These are phyloP conservation scores for Sarcophaga variegata DNA, from an alignment of 2,888 invertebrate species.

Conservation along the genomic window DNA sequence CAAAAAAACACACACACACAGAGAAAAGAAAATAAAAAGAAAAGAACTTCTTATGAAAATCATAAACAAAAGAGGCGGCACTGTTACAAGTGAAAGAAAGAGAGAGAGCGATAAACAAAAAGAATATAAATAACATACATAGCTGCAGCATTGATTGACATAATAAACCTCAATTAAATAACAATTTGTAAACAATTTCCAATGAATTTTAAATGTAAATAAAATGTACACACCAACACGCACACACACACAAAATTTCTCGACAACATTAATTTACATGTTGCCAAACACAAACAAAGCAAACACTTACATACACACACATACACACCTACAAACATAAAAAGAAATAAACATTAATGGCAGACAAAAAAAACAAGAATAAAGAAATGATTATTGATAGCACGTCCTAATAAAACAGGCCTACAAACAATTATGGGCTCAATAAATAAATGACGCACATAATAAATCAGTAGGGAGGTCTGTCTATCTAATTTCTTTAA, in stretches of 20 bases:
- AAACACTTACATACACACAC: not conserved
- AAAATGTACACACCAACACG: slow-evolving; percentile 5
- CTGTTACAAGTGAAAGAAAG: not conserved
- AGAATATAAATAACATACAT: not conserved
- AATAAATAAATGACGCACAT: slow-evolving; percentile 51
- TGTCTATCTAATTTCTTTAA: not conserved
- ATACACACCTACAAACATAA: too few species aligned
- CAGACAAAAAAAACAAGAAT: not conserved
- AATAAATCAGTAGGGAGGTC: slow-evolving; percentile 45
- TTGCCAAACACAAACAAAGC: not conserved
- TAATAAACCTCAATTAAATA: slow-evolving; percentile 72
- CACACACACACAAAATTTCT: not conserved
- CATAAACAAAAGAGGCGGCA: slow-evolving; percentile 19
- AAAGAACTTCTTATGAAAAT: slow-evolving; percentile 3
- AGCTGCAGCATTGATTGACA: slow-evolving; percentile 69
- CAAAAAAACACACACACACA: not conserved
- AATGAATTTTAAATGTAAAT: slow-evolving; percentile 62
- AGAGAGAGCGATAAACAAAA: not conserved
- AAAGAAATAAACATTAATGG: not conserved
- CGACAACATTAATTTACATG: not conserved
- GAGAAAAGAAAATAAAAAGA: not conserved
- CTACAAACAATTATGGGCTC: slow-evolving; percentile 33
- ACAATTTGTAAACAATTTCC: slow-evolving; percentile 70
- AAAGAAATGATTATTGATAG: slow-evolving; percentile 35
- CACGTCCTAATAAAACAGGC: slow-evolving; percentile 15